A percentile compares a stretch with the other conserved stretches of the same genome.
Evolutionary conservation across 2,888 invertebrate species (phyloP).

Genomic region (Cryptus viduatorius): DNA sequence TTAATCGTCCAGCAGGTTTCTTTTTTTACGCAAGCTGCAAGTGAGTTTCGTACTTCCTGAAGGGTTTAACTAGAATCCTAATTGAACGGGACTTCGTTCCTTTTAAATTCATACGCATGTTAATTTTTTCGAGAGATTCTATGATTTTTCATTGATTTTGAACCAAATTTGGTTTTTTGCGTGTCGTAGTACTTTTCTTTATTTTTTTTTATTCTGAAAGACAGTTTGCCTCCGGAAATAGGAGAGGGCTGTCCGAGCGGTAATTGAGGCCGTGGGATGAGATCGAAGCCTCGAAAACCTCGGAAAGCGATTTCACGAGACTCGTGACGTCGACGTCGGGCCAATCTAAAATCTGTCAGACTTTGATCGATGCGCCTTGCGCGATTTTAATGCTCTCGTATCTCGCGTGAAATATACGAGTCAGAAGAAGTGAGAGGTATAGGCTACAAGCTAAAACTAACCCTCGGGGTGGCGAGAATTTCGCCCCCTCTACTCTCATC

Average conservation of each 20-base stretch:
- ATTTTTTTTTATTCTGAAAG: neutral
- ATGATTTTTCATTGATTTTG: no score
- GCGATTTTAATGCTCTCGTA: slow-evolving; percentile 83
- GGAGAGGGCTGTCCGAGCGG: neutral
- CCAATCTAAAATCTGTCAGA: slow-evolving; percentile 84
- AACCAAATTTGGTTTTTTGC: no score
- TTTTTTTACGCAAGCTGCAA: neutral
- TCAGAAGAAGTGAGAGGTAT: slow-evolving; percentile 30
- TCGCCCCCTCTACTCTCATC: slow-evolving; percentile 77
- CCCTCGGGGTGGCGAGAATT: slow-evolving; percentile 51
- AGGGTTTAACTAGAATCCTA: neutral
- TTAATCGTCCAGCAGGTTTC: slow-evolving; percentile 44
- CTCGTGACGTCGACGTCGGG: slow-evolving; percentile 70
- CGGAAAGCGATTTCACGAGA: slow-evolving; percentile 47
- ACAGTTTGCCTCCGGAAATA: neutral
- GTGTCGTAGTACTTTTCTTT: neutral
- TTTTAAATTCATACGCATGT: no score
- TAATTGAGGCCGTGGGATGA: slow-evolving; percentile 36
- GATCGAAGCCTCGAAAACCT: slow-evolving; percentile 57
- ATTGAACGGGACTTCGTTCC: no score
- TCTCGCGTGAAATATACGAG: slow-evolving; percentile 73
- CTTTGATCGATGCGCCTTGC: slow-evolving; percentile 83
- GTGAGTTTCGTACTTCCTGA: neutral
- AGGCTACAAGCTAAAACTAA: slow-evolving; percentile 42
- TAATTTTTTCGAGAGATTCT: no score